A percentile compares a stretch with the other conserved stretches of the same genome.
These are phyloP conservation scores for Drosophila bocqueti DNA, from an alignment of 1,140 invertebrate genomes.

Conservation along the genomic window DNA sequence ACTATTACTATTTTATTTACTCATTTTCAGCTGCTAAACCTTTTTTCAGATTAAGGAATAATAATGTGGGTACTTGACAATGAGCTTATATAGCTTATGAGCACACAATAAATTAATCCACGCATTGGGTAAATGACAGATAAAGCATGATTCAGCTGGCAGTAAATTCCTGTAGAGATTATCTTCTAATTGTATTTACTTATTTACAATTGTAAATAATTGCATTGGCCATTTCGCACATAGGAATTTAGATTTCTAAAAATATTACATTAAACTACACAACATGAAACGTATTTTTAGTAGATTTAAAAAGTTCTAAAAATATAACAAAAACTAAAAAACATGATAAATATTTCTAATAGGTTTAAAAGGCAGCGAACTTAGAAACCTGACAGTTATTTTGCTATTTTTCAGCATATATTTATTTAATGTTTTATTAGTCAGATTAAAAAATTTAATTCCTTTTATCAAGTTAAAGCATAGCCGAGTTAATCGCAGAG, in stretches of 20 bases:
- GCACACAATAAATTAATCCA: neutral
- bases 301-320: neutral
- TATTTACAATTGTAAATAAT: constrained; percentile 6
- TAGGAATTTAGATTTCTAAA: neutral
- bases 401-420: neutral
- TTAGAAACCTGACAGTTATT: neutral
- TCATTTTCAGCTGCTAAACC: neutral
- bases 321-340: neutral
- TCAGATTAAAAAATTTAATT: too few relatives aligned
- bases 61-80: neutral
- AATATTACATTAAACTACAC: neutral
- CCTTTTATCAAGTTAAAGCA: neutral
- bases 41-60: neutral
- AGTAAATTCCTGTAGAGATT: neutral
- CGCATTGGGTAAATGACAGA: neutral
- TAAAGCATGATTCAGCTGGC: neutral
- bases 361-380: too few relatives aligned
- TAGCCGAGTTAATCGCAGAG: too few relatives aligned
- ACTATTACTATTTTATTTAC: neutral
- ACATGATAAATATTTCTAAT: neutral
- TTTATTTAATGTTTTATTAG: neutral
- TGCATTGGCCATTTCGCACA: neutral
- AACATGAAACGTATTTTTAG: neutral
- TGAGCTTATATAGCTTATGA: neutral
- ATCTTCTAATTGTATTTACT: neutral